Evolutionary conservation across 2,113 vertebrate genomes (phyloP), one percentile per base, ranked within the genome.

Genomic region (Aspidoscelis tigris): DNA sequence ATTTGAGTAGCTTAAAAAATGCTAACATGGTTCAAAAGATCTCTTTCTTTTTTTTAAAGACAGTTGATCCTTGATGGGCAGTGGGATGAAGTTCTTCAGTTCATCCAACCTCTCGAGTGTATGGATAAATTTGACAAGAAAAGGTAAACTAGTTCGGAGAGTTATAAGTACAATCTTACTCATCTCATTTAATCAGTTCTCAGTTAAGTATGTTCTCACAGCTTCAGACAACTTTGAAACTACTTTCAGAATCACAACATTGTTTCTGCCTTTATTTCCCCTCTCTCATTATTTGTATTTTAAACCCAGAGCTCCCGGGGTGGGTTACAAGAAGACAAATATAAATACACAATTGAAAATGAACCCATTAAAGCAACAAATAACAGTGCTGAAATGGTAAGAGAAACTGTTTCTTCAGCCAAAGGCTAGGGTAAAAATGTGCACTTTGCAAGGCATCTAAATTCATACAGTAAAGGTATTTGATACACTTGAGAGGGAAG

Each of bases 51-150:
- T 93, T 83, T 90, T 69, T 82, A 75, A 94, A 99, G 99, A 87
- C 98, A 99, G 1, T 95, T 99, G 87, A 97, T 99, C 77, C 96
- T 99, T 89, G 99, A 99, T 73, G 99, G 99, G 71, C 98, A 99
- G 39, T 99, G 99, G 99, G 99, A 99, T 90, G 99, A 99, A 78
- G 98, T 99, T 93, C 97, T 99, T 94, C 98, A 99, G 44, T 99
- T 99, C 91, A 99, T 99, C 92, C 99, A 99, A 58, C 99, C 99
- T 88, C 95, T 99, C 73, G 99, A 99, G 90, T 97, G 97, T 89
- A 97, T 99, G 97, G 98, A 99, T 78, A 99, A 98, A 95, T 99
- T 99, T 94, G 97, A 99, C 95, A 98, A 96, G 93, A 99, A 99
- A 96, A 97, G 97, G 99, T 99, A 91, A 93, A 90, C 10, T 53